Evolutionary conservation across 1,140 invertebrate genomes (phyloP).

Genomic region (Aphelenchoides fujianensis): DNA sequence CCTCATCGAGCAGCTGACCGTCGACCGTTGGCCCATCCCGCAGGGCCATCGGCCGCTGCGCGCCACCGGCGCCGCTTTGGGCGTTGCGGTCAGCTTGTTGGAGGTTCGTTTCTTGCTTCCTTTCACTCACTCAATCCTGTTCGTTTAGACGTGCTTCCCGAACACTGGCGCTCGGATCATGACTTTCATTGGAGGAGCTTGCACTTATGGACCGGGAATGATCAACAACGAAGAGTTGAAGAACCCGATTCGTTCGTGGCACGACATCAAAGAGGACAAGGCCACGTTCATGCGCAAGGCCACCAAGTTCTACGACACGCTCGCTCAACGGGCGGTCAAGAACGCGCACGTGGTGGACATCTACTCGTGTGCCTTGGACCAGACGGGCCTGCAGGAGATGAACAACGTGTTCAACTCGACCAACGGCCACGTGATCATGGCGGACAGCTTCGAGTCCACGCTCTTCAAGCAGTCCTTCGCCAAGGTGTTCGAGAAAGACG

Average conservation of each 20-base stretch:
- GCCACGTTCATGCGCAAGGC: constrained; percentile 95
- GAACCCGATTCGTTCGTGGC: constrained; percentile 94
- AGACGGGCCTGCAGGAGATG: constrained; percentile 98
- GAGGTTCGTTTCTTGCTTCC: constrained; percentile 69
- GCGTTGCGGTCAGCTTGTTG: constrained; percentile 90
- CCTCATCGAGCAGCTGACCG: constrained; percentile 86
- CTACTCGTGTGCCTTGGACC: constrained; percentile 95
- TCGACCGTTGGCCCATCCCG: constrained; percentile 92
- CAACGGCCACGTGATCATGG: constrained; percentile 70
- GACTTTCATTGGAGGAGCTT: constrained; percentile 95
- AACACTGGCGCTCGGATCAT: constrained; percentile 95
- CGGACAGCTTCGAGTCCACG: constrained; percentile 96
- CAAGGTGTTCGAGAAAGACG: constrained; percentile 87
- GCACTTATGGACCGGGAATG: constrained; percentile 93
- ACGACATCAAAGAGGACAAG: constrained; percentile 98
- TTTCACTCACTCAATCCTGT: constrained; percentile 8
- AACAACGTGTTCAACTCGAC: constrained; percentile 93
- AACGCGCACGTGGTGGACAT: constrained; percentile 97
- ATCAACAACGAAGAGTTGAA: constrained; percentile 98
- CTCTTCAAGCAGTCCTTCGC: constrained; percentile 99
- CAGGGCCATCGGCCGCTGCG: constrained; percentile 88
- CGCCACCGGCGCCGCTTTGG: constrained; percentile 90
- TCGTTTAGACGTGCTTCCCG: constrained; percentile 76
- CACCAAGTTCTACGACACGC: constrained; percentile 79
- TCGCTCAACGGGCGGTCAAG: constrained; percentile 82